Percentiles rank a stretch among this genome's conserved stretches.
These are phyloP conservation scores for Platynereis dumerilii DNA, from an alignment of 2,888 invertebrate species.

Conservation along the genomic window DNA sequence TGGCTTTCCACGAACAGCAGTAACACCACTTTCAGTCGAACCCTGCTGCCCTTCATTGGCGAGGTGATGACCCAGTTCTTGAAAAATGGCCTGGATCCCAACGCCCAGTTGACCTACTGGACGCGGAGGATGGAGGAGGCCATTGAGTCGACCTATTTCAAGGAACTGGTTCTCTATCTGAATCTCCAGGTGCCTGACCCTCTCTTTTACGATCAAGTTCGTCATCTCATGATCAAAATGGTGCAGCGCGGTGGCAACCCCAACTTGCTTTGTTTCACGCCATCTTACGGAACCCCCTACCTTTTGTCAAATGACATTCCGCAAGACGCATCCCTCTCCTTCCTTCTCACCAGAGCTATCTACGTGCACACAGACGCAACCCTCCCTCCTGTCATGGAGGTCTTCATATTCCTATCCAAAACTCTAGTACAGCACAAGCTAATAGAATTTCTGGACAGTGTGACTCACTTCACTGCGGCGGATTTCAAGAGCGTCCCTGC, in stretches of 20 bases:
- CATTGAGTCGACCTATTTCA: conserved; percentile 39
- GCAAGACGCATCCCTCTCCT: conserved; percentile 30
- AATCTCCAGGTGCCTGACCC: conserved; percentile 35
- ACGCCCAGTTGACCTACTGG: conserved; percentile 36
- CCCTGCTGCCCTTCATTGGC: conserved; percentile 36
- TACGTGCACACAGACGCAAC: conserved; percentile 25
- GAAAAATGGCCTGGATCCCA: conserved; percentile 36
- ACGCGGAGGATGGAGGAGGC: conserved; percentile 38
- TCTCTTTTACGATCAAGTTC: conserved; percentile 32
- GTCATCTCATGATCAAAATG: conserved; percentile 32
- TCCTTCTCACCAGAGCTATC: conserved; percentile 33
- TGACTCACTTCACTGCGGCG: conserved; percentile 31
- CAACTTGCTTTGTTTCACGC: conserved; percentile 36
- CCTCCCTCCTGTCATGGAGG: conserved; percentile 26
- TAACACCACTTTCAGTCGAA: conserved; percentile 34
- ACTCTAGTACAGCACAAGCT: conserved; percentile 36
- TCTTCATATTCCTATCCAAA: conserved; percentile 30
- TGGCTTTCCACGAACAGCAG: conserved; percentile 33
- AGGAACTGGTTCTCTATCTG: conserved; percentile 35
- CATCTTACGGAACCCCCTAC: conserved; percentile 33
- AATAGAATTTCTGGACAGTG: conserved; percentile 31
- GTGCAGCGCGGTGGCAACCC: conserved; percentile 38
- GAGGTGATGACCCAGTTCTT: conserved; percentile 35
- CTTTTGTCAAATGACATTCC: conserved; percentile 25
- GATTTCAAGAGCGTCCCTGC: conserved; percentile 31